Evolutionary conservation across 2,797 vertebrate genomes (phyloP), one percentile per base, ranked within the genome.

Genomic region (Enteromius fasciolatus): DNA sequence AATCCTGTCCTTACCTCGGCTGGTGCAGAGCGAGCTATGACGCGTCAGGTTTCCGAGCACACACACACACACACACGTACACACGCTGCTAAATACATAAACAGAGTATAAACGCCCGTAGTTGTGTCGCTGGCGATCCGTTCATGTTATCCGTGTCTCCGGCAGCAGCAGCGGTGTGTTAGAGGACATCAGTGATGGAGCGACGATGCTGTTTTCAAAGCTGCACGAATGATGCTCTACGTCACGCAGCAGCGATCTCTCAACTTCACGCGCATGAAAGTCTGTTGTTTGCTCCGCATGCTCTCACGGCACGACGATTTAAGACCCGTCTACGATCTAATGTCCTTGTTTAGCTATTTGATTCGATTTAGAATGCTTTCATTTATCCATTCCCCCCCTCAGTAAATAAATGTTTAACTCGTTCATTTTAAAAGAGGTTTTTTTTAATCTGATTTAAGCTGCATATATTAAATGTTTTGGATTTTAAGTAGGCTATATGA

Each of bases 21-120:
- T 94, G 93, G 83, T 93, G 94, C 94, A 95, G 93, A 93, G 92
- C 90, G 87, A 89, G 83, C 89, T 85, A 84, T 85, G 90, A 78
- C 90, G 90, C 90, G 92, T 92, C 92, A 90, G 92, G 92, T 90
- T 88, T 89, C 89, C 88, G 92, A 91, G 89, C 92, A 91, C 90
- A 90, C 66, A 80, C 41, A 85, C 89, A 39, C 69, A 69, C 86
- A 78, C 10, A 12, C 80, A 41, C 3, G 36, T 77, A 76, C 31
- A 88, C 31, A 25, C 36, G 20, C 70, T 18, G 72, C 72, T 86
- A 87, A 76, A 83, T 48, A 67, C 73, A 66, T 31, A 84, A 52
- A 82, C 87, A 1, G 79, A 87, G 66, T 31, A 41, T 48, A 87
- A 84, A 84, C 89, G 89, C 87, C 88, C 87, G 75, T 79, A 61